Evolutionary conservation across 2,797 vertebrate species (phyloP).

Genomic region (Argyrosomus regius): DNA sequence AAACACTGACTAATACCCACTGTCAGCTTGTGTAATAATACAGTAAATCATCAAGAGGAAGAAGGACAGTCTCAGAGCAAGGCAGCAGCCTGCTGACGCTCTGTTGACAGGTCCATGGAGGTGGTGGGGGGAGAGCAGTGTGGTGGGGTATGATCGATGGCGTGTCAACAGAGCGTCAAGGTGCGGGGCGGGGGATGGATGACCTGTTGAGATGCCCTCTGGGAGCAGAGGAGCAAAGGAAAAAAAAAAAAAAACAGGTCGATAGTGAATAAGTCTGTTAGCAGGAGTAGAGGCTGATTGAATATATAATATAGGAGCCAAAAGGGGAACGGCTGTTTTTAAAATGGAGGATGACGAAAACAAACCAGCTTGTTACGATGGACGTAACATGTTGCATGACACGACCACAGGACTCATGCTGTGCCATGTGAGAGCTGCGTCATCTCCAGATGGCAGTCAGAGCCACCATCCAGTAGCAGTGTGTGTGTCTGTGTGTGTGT

Average conservation of each 20-base stretch:
- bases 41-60: constrained; percentile 62
- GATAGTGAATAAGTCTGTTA: constrained; percentile 59
- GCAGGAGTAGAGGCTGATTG: constrained; percentile 16
- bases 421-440: constrained; percentile 60
- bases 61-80: constrained; percentile 44
- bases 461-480: constrained; percentile 54
- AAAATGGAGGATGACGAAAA: not conserved
- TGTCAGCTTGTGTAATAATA: constrained; percentile 70
- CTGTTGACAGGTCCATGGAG: constrained; percentile 62
- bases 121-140: constrained; percentile 32
- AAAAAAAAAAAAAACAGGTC: constrained; percentile 48
- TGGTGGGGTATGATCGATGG: constrained; percentile 70
- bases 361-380: not conserved
- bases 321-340: constrained; percentile 9
- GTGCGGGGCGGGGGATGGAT: constrained; percentile 60
- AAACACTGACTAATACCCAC: constrained; percentile 69
- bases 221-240: constrained; percentile 43
- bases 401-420: constrained; percentile 25
- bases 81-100: constrained; percentile 46
- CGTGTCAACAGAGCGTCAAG: constrained; percentile 48
- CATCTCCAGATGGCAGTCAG: constrained; percentile 80
- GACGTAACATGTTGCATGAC: constrained; percentile 26
- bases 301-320: constrained; percentile 1
- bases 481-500: not conserved
- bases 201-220: constrained; percentile 70